Conservation (phyloP, 2,888 invertebrate genomes). For the Teinopalpus imperialis region DNA sequence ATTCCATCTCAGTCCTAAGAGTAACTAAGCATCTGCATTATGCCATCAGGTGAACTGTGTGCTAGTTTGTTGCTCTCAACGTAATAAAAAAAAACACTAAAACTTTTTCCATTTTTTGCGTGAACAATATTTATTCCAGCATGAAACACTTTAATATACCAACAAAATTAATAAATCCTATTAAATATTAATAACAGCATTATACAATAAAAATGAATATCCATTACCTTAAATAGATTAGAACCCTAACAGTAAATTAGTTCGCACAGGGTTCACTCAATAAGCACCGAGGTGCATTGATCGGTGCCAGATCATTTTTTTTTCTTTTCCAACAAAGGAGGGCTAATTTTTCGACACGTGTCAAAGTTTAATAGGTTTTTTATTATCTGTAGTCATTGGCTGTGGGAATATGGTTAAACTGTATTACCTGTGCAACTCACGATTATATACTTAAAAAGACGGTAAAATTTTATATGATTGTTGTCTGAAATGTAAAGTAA, state of each 20-base stretch:
- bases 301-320: conserved; percentile 13
- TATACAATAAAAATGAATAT: conserved; percentile 12
- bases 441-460: too few species aligned
- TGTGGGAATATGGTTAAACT: conserved; percentile 45
- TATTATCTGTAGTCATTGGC: conserved; percentile 45
- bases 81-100: too few species aligned
- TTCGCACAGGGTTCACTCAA: conserved; percentile 10
- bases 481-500: too few species aligned
- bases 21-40: too few species aligned
- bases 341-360: conserved; percentile 48
- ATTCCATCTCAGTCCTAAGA: too few species aligned
- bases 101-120: too few species aligned
- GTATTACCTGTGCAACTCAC: conserved; percentile 16
- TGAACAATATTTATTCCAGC: too few species aligned
- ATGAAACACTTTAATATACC: too few species aligned
- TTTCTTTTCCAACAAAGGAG: conserved; percentile 20
- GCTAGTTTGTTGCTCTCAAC: too few species aligned
- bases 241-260: background rate
- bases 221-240: background rate
- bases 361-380: conserved; percentile 46
- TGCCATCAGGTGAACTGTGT: too few species aligned
- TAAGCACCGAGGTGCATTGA: conserved; percentile 11
- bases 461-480: too few species aligned
- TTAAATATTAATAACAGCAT: conserved; percentile 18
- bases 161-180: conserved; percentile 10